These are phyloP conservation scores for Chrysomela aeneicollis DNA, from an alignment of 2,888 invertebrate genomes.

Conservation along the genomic window DNA sequence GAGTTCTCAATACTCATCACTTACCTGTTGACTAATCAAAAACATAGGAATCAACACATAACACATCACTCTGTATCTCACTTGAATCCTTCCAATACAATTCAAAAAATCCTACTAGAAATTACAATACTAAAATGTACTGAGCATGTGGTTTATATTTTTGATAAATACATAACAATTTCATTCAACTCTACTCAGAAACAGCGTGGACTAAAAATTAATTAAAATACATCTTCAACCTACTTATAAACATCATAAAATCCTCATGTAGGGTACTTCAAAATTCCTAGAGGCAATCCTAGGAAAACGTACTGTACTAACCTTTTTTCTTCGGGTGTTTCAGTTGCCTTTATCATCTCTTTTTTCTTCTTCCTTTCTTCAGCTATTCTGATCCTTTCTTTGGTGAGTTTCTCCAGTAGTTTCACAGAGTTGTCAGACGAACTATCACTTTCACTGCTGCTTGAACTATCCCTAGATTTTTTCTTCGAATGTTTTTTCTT, in stretches of 20 bases:
- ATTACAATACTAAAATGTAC: background rate
- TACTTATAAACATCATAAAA: too few relatives aligned
- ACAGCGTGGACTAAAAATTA: background rate
- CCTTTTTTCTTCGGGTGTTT: conserved; percentile 95
- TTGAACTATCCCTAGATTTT: conserved; percentile 26
- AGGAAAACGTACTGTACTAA: conserved; percentile 16
- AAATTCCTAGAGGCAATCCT: background rate
- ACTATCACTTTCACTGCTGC: conserved; percentile 27
- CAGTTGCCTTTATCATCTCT: conserved; percentile 82
- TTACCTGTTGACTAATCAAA: background rate
- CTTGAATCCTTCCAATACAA: background rate
- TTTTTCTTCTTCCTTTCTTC: conserved; percentile 75
- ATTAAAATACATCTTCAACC: background rate
- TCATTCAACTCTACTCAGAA: background rate
- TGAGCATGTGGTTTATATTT: too few relatives aligned
- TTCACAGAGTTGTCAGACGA: conserved; percentile 40
- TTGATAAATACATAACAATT: background rate
- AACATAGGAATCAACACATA: background rate
- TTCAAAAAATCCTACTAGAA: background rate
- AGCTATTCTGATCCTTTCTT: conserved; percentile 71
- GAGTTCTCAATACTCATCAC: background rate
- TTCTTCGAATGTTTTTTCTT: conserved; percentile 29
- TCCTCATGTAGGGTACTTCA: too few relatives aligned
- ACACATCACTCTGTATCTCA: background rate
- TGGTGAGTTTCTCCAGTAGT: conserved; percentile 75